Base-by-base conservation (phyloP, 2,113 vertebrate species). In the Pongo abelii region DNA sequence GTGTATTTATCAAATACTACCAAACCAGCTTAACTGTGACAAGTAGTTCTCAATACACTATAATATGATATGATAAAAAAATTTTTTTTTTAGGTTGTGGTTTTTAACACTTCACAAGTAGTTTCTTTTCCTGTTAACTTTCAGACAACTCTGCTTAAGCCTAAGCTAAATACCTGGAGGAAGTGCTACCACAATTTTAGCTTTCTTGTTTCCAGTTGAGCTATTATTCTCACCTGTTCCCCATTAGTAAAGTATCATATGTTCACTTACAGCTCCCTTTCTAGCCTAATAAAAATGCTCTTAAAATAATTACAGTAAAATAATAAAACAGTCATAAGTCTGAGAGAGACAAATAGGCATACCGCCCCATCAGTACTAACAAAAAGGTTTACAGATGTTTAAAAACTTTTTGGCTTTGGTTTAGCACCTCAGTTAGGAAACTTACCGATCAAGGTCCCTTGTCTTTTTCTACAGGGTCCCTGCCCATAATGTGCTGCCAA, bases 61-160 rank as follows among this genome's bases (percentile, higher is more conserved):
- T 32, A 59, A 93, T 75, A 88, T 4, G 72, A 89, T 48, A 55
- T 84, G 80, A 90, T 92, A 77, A 74, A 90, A 35, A 74, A 32
- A 10, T 43, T 80, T 55, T 84, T 84, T 90, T 59, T 81, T 94
- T 86, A 77, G 74, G 81, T 72, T 96, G 93, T 96, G 93, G 96
- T 95, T 98, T 98, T 96, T 97, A 89, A 93, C 89, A 96, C 93
- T 95, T 96, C 80, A 74, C 40, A 96, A 97, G 84, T 67, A 91
- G 89, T 95, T 97, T 93, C 84, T 92, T 96, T 97, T 97, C 97
- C 92, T 96, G 96, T 95, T 69, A 97, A 81, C 84, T 88, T 97
- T 93, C 86, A 93, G 95, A 94, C 46, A 88, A 78, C 77, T 86
- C 50, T 93, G 69, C 27, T 92, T 52, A 70, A 93, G 40, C 84